Conservation (phyloP, 2,888 invertebrate genomes). For the Heliconius ethilla region DNA sequence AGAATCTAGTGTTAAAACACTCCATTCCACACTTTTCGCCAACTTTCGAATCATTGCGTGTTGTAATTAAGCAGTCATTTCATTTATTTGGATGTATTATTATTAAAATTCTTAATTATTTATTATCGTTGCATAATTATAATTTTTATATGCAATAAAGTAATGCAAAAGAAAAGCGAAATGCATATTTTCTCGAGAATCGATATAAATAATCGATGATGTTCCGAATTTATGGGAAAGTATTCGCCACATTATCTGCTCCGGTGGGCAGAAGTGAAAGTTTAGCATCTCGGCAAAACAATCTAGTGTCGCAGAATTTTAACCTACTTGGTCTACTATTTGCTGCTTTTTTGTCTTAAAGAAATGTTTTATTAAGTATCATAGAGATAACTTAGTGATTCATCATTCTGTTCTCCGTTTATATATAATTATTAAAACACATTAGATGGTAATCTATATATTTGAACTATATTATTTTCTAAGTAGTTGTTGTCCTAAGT, state of each 20-base stretch:
- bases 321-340: conserved; percentile 24
- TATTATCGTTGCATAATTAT: not conserved
- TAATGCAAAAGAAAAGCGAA: not conserved
- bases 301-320: conserved; percentile 26
- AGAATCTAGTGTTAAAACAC: not conserved
- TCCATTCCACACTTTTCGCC: not conserved
- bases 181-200: conserved; percentile 1
- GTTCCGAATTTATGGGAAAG: conserved; percentile 60
- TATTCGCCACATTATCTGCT: conserved; percentile 51
- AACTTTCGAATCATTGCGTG: not conserved
- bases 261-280: conserved; percentile 52
- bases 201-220: conserved; percentile 44
- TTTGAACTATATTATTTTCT: not conserved
- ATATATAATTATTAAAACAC: not conserved
- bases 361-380: not conserved
- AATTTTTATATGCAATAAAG: not conserved
- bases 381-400: not conserved
- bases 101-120: not conserved
- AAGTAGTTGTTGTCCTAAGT: not conserved
- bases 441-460: not conserved
- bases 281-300: conserved; percentile 32
- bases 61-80: not conserved
- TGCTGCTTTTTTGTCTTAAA: not conserved
- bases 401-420: not conserved
- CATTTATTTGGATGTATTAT: not conserved